These are phyloP conservation scores for Zaprionus davidi DNA, from an alignment of 1,140 invertebrate genomes.

Conservation along the genomic window DNA sequence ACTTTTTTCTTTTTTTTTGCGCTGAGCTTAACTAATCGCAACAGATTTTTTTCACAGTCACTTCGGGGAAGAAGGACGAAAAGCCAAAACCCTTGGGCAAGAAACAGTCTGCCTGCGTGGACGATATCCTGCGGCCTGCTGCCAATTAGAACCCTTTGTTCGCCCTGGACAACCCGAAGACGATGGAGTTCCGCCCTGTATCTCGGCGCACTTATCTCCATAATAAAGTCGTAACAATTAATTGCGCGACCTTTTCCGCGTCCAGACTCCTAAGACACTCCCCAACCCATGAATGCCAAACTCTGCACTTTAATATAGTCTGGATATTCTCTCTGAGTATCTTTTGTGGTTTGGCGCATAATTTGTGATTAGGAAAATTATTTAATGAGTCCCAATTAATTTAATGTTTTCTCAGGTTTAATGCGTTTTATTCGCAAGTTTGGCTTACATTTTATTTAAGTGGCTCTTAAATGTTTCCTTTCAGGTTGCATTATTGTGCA, in stretches of 20 bases:
- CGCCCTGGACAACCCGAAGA: slow-evolving; percentile 51
- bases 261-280: slow-evolving; percentile 13
- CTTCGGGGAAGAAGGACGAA: slow-evolving; percentile 27
- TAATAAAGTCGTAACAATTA: slow-evolving; percentile 84
- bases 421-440: slow-evolving; percentile 44
- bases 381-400: slow-evolving; percentile 80
- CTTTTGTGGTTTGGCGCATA: slow-evolving; percentile 70
- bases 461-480: slow-evolving; percentile 17
- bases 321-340: not conserved
- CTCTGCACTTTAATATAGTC: slow-evolving; percentile 23
- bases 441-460: slow-evolving; percentile 15
- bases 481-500: not conserved
- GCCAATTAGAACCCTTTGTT: slow-evolving; percentile 83
- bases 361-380: slow-evolving; percentile 75
- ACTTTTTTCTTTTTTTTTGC: slow-evolving; percentile 39
- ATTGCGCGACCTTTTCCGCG: slow-evolving; percentile 74
- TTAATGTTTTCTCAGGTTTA: slow-evolving; percentile 69
- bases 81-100: slow-evolving; percentile 56
- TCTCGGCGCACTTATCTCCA: slow-evolving; percentile 74
- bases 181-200: slow-evolving; percentile 28
- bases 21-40: slow-evolving; percentile 79
- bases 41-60: slow-evolving; percentile 78
- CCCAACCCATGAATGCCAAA: not conserved
- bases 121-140: slow-evolving; percentile 70
- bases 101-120: slow-evolving; percentile 61